Percentiles rank a stretch among this genome's conserved stretches.
phyloP scores from a whole-genome alignment of 2,797 vertebrate species.

The Champsocephalus esox region DNA sequence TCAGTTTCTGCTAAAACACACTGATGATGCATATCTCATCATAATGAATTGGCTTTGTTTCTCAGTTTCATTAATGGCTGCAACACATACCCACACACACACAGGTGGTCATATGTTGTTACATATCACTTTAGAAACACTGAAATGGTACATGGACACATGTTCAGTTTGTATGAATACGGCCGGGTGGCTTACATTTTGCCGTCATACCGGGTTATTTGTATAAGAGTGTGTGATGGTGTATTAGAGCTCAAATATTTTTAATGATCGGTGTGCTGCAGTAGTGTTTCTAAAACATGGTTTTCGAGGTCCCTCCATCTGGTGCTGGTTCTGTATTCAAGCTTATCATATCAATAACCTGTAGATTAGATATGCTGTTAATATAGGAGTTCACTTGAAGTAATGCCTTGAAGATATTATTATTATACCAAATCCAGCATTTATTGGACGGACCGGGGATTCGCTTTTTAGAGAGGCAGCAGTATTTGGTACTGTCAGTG shows the following conservation, averaged over 20 bases:
- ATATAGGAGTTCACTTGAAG: conserved; percentile 64
- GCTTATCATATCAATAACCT: conserved; percentile 58
- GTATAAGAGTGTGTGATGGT: conserved; percentile 59
- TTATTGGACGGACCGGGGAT: conserved; percentile 51
- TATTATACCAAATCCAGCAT: conserved; percentile 73
- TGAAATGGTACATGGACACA: conserved; percentile 9
- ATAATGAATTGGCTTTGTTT: conserved; percentile 31
- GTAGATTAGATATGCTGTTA: conserved; percentile 72
- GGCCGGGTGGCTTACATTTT: conserved; percentile 43
- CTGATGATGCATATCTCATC: conserved; percentile 41
- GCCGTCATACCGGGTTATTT: conserved; percentile 52
- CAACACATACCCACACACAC: conserved; percentile 7
- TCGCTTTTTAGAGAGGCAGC: conserved; percentile 36
- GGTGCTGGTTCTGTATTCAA: conserved; percentile 66
- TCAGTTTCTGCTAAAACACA: conserved; percentile 39
- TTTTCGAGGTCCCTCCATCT: conserved; percentile 60
- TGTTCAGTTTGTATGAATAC: conserved; percentile 23
- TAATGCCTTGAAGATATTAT: conserved; percentile 69
- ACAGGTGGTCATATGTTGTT: conserved; percentile 24
- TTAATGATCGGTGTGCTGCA: conserved; percentile 66
- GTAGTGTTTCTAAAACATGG: conserved; percentile 67
- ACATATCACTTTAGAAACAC: conserved; percentile 24
- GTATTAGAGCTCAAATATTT: conserved; percentile 73
- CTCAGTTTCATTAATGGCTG: conserved; percentile 34
- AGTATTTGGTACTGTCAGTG: conserved; percentile 47